phyloP scores from a whole-genome alignment of 1,140 invertebrate species.

The Lineus longissimus region DNA sequence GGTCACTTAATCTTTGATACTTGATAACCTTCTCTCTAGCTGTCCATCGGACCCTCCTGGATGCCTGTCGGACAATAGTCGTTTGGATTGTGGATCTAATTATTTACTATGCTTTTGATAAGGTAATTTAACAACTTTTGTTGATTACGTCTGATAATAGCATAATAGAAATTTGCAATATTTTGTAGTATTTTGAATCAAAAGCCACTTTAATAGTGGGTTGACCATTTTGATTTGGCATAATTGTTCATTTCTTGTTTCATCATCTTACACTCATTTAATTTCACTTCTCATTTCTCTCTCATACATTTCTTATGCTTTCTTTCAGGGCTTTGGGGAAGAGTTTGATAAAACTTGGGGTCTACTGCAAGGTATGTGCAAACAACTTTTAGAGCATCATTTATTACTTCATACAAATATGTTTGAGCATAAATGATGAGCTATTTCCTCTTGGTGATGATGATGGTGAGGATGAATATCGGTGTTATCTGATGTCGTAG shows the following conservation, averaged over 20 bases:
- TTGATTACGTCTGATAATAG: not conserved
- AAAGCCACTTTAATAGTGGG: not conserved
- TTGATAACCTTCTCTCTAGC: constrained; percentile 24
- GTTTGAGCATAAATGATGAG: no score
- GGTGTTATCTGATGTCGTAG: no score
- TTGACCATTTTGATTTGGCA: no score
- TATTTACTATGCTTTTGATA: constrained; percentile 44
- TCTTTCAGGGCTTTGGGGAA: constrained; percentile 43
- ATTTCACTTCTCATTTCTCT: no score
- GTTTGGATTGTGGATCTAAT: constrained; percentile 43
- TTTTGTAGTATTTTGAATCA: constrained; percentile 5
- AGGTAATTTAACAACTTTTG: constrained; percentile 32
- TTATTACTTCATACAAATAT: no score
- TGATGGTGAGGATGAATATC: no score
- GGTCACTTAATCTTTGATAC: not conserved
- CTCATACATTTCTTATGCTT: no score
- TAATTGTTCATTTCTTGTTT: not conserved
- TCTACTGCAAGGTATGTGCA: constrained; percentile 39
- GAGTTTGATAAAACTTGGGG: constrained; percentile 45
- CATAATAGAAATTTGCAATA: constrained; percentile 3
- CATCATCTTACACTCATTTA: no score
- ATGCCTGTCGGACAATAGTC: constrained; percentile 47
- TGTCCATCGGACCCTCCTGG: constrained; percentile 48
- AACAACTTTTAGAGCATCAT: no score
- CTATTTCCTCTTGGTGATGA: no score